These are phyloP conservation scores for Stomorhina lunata DNA, from an alignment of 2,888 invertebrate species.

Conservation along the genomic window DNA sequence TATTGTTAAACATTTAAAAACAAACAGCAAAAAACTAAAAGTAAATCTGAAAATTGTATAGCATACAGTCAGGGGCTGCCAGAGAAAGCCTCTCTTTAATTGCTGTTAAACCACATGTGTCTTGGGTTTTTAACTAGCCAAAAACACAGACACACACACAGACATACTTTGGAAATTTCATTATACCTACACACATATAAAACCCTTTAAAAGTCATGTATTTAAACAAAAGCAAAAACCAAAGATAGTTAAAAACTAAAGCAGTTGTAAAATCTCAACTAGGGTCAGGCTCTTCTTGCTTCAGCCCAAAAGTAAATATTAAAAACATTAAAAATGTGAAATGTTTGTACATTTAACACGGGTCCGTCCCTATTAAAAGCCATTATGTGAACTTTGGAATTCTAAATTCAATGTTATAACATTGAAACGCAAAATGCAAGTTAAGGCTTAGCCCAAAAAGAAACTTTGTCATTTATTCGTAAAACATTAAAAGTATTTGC, in stretches of 20 bases:
- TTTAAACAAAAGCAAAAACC: conserved; percentile 10
- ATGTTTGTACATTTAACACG: background rate
- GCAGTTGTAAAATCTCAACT: conserved; percentile 7
- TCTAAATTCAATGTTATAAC: background rate
- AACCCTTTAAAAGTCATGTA: conserved; percentile 1
- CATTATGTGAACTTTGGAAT: background rate
- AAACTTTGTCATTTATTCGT: background rate
- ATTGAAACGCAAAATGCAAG: background rate
- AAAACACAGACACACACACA: background rate
- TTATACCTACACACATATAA: background rate
- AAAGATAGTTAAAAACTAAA: background rate
- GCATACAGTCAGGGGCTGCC: background rate
- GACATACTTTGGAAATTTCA: too few species aligned
- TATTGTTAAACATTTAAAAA: background rate
- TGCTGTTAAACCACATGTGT: conserved; percentile 31
- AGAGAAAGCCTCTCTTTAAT: background rate
- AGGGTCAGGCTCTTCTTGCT: conserved; percentile 24
- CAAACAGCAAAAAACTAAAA: background rate
- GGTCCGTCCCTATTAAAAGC: too few species aligned
- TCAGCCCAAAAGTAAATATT: conserved; percentile 35
- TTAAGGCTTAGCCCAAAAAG: background rate
- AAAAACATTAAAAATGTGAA: background rate
- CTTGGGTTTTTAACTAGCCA: conserved; percentile 14
- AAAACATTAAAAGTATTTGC: background rate
- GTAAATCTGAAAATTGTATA: background rate